phyloP scores from a whole-genome alignment of 1,140 invertebrate genomes.

The Caerostris extrusa region DNA sequence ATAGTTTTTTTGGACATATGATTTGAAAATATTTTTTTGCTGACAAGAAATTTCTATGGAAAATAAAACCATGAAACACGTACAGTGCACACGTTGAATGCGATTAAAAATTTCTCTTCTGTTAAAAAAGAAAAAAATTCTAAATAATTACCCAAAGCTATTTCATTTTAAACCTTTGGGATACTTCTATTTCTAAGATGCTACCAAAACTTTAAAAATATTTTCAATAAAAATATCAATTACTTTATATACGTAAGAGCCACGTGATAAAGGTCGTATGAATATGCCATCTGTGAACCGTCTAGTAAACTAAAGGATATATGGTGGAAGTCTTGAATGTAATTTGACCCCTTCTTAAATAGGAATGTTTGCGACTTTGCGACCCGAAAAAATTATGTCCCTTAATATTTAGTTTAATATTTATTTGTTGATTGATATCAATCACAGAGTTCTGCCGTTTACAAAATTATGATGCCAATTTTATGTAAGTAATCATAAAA shows the following conservation, averaged over 20 bases:
- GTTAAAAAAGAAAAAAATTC: too few species aligned
- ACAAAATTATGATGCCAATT: background rate
- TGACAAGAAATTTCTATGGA: too few species aligned
- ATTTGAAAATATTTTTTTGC: too few species aligned
- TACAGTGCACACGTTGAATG: too few species aligned
- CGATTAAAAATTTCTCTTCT: too few species aligned
- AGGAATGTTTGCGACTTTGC: constrained; percentile 67
- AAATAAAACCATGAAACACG: too few species aligned
- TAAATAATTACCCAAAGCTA: too few species aligned
- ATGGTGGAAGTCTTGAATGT: constrained; percentile 35
- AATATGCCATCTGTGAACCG: background rate
- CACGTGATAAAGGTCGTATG: background rate
- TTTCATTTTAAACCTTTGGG: too few species aligned
- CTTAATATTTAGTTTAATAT: background rate
- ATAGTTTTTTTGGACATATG: too few species aligned
- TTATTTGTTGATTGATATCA: background rate
- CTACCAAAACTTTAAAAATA: too few species aligned
- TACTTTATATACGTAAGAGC: background rate
- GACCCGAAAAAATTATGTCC: constrained; percentile 43
- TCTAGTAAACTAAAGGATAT: background rate
- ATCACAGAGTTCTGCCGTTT: background rate
- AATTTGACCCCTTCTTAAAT: constrained; percentile 63
- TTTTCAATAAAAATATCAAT: background rate
- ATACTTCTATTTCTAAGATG: too few species aligned
- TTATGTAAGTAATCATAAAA: constrained; percentile 35